Conservation (phyloP, 1,140 invertebrate species). For the Heliconius congener region DNA sequence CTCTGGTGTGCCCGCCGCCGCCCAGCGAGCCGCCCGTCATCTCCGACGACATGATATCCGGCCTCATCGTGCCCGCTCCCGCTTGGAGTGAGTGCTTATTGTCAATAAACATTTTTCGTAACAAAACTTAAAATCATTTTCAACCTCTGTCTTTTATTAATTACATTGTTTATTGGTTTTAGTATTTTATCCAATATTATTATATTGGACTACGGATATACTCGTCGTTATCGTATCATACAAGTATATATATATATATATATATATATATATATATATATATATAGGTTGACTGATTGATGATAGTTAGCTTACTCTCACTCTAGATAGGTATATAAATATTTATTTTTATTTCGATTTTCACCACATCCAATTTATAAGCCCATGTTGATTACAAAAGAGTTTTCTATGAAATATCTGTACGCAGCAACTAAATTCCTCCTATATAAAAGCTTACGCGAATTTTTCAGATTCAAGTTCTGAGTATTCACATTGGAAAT, state of each 20-base stretch:
- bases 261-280: too few relatives aligned
- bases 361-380: not conserved
- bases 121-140: too few relatives aligned
- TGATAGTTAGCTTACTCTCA: too few relatives aligned
- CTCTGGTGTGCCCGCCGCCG: slow-evolving; percentile 96
- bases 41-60: slow-evolving; percentile 97
- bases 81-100: slow-evolving; percentile 89
- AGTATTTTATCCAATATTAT: too few relatives aligned
- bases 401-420: not conserved
- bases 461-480: slow-evolving; percentile 4
- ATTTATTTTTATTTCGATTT: not conserved
- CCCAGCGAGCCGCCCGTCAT: slow-evolving; percentile 95
- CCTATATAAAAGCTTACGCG: slow-evolving; percentile 1
- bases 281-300: too few relatives aligned
- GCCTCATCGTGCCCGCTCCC: slow-evolving; percentile 96
- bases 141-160: too few relatives aligned
- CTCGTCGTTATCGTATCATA: too few relatives aligned
- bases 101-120: too few relatives aligned
- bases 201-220: too few relatives aligned
- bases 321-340: too few relatives aligned
- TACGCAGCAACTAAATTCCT: not conserved
- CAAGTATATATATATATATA: too few relatives aligned
- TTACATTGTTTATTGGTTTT: too few relatives aligned
- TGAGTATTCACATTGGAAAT: slow-evolving; percentile 7
- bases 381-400: not conserved